A percentile compares a stretch with the other conserved stretches of the same genome.
phyloP scores from a whole-genome alignment of 2,113 vertebrate species.

The Anseranas semipalmata region DNA sequence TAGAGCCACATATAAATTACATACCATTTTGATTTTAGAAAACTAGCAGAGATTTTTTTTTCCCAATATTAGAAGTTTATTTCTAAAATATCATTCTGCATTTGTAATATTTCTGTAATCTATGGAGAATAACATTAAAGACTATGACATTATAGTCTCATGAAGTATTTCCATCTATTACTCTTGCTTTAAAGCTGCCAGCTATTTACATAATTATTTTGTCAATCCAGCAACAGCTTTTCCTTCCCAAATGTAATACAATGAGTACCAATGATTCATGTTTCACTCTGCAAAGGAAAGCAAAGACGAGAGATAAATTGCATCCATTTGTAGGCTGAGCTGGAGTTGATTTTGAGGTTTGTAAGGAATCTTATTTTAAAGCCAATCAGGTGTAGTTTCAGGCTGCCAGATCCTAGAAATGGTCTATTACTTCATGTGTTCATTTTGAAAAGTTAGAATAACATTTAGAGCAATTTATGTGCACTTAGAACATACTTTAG shows the following conservation, averaged over 20 bases:
- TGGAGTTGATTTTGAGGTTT: not conserved
- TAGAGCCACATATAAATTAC: not conserved
- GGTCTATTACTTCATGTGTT: not conserved
- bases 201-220: conserved; percentile 70
- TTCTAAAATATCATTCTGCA: conserved; percentile 32
- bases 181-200: conserved; percentile 32
- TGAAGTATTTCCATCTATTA: conserved; percentile 56
- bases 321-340: not conserved
- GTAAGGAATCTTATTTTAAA: not conserved
- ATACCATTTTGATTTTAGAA: not conserved
- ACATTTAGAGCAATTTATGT: not conserved
- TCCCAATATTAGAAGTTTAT: not conserved
- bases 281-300: conserved; percentile 15
- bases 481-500: not conserved
- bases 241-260: conserved; percentile 1
- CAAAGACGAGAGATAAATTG: not conserved
- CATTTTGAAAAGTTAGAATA: not conserved
- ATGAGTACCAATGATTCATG: not conserved
- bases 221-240: conserved; percentile 48
- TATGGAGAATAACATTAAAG: conserved; percentile 55
- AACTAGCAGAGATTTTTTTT: not conserved
- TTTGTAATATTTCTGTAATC: conserved; percentile 34
- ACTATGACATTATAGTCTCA: conserved; percentile 50
- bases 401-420: not conserved
- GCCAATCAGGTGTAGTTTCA: not conserved